Conservation (phyloP, 2,888 invertebrate genomes). For the Monopis laevigella region DNA sequence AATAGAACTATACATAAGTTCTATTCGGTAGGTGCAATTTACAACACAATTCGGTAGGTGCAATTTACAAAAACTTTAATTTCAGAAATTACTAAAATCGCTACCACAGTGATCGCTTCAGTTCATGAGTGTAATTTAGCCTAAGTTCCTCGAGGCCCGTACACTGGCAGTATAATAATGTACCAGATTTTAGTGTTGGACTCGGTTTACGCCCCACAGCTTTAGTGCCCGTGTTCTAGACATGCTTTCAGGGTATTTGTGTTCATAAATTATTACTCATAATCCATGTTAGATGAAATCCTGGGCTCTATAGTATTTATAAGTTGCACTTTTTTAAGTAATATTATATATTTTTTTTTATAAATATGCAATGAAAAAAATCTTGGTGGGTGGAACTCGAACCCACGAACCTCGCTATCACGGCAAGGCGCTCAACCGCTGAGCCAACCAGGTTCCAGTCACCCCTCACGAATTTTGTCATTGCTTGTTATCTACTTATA, state of each 20-base stretch:
- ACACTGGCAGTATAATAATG: slow-evolving; percentile 9
- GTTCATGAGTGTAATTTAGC: no score
- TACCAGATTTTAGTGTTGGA: slow-evolving; percentile 11
- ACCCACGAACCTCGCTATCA: no score
- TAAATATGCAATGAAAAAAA: not conserved
- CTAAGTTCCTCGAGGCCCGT: not conserved
- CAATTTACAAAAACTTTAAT: no score
- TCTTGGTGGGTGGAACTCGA: not conserved
- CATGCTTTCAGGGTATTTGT: slow-evolving; percentile 4
- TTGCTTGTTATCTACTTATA: no score
- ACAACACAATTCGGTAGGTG: no score
- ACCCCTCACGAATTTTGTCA: no score
- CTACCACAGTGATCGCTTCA: no score
- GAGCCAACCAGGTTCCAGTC: no score
- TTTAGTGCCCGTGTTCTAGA: slow-evolving; percentile 7
- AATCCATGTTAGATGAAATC: not conserved
- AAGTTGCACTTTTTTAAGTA: not conserved
- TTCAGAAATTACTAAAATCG: no score
- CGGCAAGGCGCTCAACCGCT: no score
- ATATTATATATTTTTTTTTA: not conserved
- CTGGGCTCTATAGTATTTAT: not conserved
- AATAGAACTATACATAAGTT: no score
- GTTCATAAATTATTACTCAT: slow-evolving; percentile 1
- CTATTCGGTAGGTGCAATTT: no score
- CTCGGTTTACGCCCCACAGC: slow-evolving; percentile 7